These are phyloP conservation scores for Pseudomyrmex cubaensis DNA, from an alignment of 1,140 invertebrate species.

Conservation along the genomic window DNA sequence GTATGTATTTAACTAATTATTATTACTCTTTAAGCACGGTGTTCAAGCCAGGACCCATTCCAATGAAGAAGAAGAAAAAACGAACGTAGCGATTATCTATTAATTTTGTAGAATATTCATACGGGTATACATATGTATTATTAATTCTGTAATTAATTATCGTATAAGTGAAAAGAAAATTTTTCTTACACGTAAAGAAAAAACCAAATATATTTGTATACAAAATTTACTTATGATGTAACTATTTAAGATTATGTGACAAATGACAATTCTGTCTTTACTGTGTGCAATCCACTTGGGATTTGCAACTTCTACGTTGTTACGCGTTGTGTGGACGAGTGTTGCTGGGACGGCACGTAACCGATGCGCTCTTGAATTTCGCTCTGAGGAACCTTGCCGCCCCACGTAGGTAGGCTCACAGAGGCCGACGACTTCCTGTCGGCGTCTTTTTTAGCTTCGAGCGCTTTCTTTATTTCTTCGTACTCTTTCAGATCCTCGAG, in stretches of 20 bases:
- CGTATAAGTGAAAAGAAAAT: background rate
- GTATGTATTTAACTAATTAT: background rate
- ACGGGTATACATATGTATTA: background rate
- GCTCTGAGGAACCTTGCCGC: slow-evolving; percentile 85
- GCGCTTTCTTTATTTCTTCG: slow-evolving; percentile 86
- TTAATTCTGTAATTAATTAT: slow-evolving; percentile 22
- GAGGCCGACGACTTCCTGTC: slow-evolving; percentile 80
- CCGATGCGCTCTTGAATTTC: slow-evolving; percentile 90
- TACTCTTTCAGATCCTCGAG: slow-evolving; percentile 92
- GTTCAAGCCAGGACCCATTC: slow-evolving; percentile 91
- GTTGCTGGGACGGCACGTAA: slow-evolving; percentile 83
- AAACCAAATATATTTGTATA: too few relatives aligned
- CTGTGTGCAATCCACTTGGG: background rate
- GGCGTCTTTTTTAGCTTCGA: slow-evolving; percentile 85
- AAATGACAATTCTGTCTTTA: too few relatives aligned
- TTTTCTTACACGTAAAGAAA: background rate
- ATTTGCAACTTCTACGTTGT: slow-evolving; percentile 71
- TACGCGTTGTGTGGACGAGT: slow-evolving; percentile 75
- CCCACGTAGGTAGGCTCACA: slow-evolving; percentile 83
- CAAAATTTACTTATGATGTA: too few relatives aligned
- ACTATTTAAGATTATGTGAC: too few relatives aligned
- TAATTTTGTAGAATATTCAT: slow-evolving; percentile 59
- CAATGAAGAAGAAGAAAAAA: slow-evolving; percentile 91
- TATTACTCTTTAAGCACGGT: slow-evolving; percentile 90
- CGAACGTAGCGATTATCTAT: slow-evolving; percentile 75